These are phyloP conservation scores for Hepsetus odoe DNA, from an alignment of 2,113 vertebrate species.

Conservation along the genomic window DNA sequence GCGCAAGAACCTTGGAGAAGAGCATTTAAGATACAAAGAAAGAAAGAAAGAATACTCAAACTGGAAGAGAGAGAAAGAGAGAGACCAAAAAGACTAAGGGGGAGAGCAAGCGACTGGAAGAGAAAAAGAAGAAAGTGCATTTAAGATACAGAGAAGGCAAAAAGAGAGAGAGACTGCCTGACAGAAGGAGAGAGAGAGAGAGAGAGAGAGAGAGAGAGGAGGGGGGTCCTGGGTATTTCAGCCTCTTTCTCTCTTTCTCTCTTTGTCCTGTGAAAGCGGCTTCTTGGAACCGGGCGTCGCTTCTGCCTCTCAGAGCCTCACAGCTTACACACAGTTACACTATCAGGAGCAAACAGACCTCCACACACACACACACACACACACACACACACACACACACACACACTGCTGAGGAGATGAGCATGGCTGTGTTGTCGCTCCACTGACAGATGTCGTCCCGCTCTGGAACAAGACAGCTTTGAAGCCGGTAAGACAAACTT, in stretches of 20 bases:
- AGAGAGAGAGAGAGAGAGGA: not conserved
- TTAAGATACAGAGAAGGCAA: no score
- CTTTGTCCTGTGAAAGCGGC: slow-evolving; percentile 31
- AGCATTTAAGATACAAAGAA: no score
- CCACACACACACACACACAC: slow-evolving; percentile 47
- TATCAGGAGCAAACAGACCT: slow-evolving; percentile 72
- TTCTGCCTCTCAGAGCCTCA: slow-evolving; percentile 55
- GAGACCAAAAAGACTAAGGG: no score
- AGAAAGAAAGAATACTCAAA: no score
- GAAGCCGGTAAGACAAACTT: slow-evolving; percentile 60
- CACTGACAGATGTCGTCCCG: slow-evolving; percentile 38
- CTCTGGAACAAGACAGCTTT: slow-evolving; percentile 46
- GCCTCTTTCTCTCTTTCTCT: slow-evolving; percentile 37
- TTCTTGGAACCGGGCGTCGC: slow-evolving; percentile 63
- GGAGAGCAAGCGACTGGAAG: no score
- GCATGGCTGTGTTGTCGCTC: slow-evolving; percentile 16
- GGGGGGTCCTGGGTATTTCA: slow-evolving; percentile 17
- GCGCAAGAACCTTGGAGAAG: no score
- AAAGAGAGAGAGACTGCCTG: slow-evolving; percentile 5
- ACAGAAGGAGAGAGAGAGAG: not conserved
- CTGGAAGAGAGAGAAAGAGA: no score
- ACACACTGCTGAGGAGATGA: slow-evolving; percentile 60
- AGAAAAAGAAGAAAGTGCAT: no score
- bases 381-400: slow-evolving; percentile 44
- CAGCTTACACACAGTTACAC: slow-evolving; percentile 45